phyloP scores from a whole-genome alignment of 1,140 invertebrate species.

The Diuraphis noxia region DNA sequence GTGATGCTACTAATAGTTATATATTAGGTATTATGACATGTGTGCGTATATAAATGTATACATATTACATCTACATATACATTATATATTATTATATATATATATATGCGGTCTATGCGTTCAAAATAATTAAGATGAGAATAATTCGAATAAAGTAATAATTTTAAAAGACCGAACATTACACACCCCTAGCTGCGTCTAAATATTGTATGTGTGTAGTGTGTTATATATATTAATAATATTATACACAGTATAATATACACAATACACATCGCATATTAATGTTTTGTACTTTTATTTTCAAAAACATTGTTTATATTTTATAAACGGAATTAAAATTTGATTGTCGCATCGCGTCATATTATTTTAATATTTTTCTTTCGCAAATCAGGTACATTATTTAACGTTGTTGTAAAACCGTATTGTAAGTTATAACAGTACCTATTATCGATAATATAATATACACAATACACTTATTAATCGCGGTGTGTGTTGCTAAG shows the following conservation, averaged over 20 bases:
- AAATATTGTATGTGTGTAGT: no score
- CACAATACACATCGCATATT: neutral
- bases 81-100: neutral
- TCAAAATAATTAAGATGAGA: neutral
- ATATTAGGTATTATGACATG: neutral
- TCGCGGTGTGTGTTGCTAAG: neutral
- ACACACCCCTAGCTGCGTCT: neutral
- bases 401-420: neutral
- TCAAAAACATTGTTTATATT: neutral
- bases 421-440: neutral
- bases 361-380: neutral
- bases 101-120: neutral
- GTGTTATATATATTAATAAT: neutral
- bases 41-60: neutral
- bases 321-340: neutral
- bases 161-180: neutral
- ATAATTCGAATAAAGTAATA: conserved; percentile 3
- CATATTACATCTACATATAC: neutral
- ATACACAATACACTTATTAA: neutral
- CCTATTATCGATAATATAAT: neutral
- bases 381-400: neutral
- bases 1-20: neutral
- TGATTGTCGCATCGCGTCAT: neutral
- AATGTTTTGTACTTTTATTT: neutral
- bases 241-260: neutral